A percentile compares a stretch with the other conserved stretches of the same genome.
These are phyloP conservation scores for Plemyria rubiginata DNA, from an alignment of 2,888 invertebrate species.

Conservation along the genomic window DNA sequence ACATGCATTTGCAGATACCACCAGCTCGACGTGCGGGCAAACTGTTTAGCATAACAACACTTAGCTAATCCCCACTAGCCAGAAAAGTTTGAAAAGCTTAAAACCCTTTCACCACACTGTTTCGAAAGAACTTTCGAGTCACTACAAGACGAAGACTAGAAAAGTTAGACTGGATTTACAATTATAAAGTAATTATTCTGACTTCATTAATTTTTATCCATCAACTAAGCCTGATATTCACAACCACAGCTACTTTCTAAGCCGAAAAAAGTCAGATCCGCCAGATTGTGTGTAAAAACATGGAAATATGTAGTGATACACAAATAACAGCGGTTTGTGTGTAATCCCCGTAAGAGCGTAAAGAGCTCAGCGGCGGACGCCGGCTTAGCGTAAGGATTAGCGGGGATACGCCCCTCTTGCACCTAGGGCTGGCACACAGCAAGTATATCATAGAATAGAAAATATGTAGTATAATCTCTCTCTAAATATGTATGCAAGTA, in stretches of 20 bases:
- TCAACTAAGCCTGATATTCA: too few species aligned
- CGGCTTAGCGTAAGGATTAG: conserved; percentile 31
- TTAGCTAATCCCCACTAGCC: background rate
- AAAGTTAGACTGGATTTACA: too few species aligned
- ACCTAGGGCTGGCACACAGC: conserved; percentile 24
- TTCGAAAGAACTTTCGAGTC: too few species aligned
- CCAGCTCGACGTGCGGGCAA: background rate
- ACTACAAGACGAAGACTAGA: too few species aligned
- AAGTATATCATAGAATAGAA: too few species aligned
- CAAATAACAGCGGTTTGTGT: conserved; percentile 28
- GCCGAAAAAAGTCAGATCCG: background rate
- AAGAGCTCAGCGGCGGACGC: conserved; percentile 29
- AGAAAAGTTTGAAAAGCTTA: too few species aligned
- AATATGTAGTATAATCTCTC: too few species aligned
- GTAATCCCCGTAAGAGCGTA: conserved; percentile 33
- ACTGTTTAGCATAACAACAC: conserved; percentile 9
- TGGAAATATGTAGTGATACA: conserved; percentile 21
- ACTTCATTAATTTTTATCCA: too few species aligned
- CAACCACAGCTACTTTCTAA: background rate
- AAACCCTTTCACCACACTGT: too few species aligned
- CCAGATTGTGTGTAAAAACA: conserved; percentile 4
- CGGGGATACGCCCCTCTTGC: conserved; percentile 22
- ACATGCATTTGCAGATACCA: conserved; percentile 11
- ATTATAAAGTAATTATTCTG: too few species aligned
- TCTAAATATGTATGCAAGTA: too few species aligned